These are phyloP conservation scores for Urocitellus parryii DNA, from an alignment of 2,113 vertebrate species.

Conservation along the genomic window DNA sequence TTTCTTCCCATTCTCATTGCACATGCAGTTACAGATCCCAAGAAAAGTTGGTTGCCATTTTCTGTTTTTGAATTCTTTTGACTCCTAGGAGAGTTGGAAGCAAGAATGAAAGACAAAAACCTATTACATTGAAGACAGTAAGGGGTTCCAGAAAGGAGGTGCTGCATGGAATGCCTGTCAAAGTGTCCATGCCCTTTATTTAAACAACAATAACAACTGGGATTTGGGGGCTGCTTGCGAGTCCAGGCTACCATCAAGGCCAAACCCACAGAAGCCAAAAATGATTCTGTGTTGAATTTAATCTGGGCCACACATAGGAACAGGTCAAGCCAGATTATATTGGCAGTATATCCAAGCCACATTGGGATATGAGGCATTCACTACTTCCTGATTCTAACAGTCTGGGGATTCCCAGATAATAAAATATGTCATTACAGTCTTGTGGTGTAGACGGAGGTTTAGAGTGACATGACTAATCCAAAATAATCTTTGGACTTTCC, in stretches of 20 bases:
- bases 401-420: conserved; percentile 64
- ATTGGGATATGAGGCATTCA: background rate
- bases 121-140: background rate
- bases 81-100: background rate
- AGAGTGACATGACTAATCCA: background rate
- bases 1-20: background rate
- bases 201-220: background rate
- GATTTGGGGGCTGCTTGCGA: background rate
- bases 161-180: background rate
- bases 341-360: conserved; percentile 48
- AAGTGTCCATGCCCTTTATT: background rate
- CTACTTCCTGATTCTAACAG: conserved; percentile 36
- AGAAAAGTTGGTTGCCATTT: background rate
- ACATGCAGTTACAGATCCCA: background rate
- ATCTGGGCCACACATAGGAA: conserved; percentile 42
- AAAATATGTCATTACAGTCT: background rate
- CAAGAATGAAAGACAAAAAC: background rate
- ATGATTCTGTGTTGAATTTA: background rate
- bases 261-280: background rate
- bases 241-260: background rate
- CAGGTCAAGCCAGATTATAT: background rate
- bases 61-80: background rate
- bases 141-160: background rate
- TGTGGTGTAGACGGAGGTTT: conserved; percentile 16
- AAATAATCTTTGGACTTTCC: background rate